These are phyloP conservation scores for Apteryx owenii DNA, from an alignment of 2,113 vertebrate genomes.

Conservation along the genomic window DNA sequence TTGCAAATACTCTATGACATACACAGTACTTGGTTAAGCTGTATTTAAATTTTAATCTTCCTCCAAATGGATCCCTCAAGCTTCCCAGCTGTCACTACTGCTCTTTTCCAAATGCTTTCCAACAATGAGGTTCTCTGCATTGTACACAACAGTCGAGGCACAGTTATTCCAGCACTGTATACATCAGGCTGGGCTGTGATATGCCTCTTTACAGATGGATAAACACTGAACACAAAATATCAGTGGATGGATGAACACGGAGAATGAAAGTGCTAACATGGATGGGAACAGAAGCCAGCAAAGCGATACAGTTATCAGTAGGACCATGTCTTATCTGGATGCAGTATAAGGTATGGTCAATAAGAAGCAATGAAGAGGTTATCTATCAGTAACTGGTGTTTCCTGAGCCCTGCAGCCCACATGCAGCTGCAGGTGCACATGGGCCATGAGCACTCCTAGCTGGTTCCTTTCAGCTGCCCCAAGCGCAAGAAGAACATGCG, in stretches of 20 bases:
- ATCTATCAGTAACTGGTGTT: background rate
- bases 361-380: background rate
- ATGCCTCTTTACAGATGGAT: accelerated
- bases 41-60: background rate
- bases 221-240: background rate
- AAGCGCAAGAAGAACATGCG: accelerated
- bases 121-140: accelerated
- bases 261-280: background rate
- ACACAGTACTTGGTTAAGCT: background rate
- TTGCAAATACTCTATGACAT: background rate
- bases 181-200: background rate
- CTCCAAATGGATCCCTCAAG: background rate
- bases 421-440: background rate
- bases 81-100: background rate
- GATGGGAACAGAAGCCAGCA: background rate
- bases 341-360: background rate
- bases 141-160: accelerated
- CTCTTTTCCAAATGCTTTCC: background rate
- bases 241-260: background rate
- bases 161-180: no score
- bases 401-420: background rate
- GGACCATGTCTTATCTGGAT: background rate
- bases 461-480: background rate
- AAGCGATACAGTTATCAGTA: background rate
- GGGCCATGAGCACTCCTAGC: background rate